Evolutionary conservation across 2,113 vertebrate species (phyloP), one percentile per base, ranked within the genome.

Genomic region (pig (Sus scrofa)): DNA sequence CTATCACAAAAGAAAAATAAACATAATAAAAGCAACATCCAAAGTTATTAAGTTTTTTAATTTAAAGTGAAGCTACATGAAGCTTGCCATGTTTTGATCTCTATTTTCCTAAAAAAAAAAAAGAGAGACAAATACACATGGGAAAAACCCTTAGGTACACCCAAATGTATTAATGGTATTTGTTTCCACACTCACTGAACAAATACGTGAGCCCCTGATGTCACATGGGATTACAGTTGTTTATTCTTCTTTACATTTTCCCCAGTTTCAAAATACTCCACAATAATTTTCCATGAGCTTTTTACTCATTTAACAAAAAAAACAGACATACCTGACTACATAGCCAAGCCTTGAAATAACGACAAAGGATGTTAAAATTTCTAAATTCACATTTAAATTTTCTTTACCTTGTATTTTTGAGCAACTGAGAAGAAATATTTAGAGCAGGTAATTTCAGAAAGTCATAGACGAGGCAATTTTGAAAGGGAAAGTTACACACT

Each of bases 341-440:
- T 1, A 94, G 12, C 77, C 58, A 87, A 67, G 6, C 4, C 27
- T 39, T 79, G 12, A 95, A 87, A 92, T 34, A 87, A 0, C 87
- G 52, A 89, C 52, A 81, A 71, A 71, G 15, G 82, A 92, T 32
- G 58, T 24, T 58, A 70, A 22, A 88, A 50, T 6, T 11, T 73
- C 78, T 83, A n/a, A 67, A 77, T 73, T 85, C 30, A 67, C 62
- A 63, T 71, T 50, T 92, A 74, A 56, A 85, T 68, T 81, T 68
- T 85, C 73, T 91, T 89, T n/a, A 71, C 62, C 37, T 30, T 96
- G 60, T 84, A 82, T 39, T 81, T 90, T 30, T 70, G 19, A 92
- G 71, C 60, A 92, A 89, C 32, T 68, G 10, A 96, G 30, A 95
- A 94, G 62, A 77, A 94, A 73, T 54, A 85, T 82, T 96, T 84